Evolutionary conservation across 2,888 invertebrate species (phyloP).

Genomic region (Pimpla rufipes): DNA sequence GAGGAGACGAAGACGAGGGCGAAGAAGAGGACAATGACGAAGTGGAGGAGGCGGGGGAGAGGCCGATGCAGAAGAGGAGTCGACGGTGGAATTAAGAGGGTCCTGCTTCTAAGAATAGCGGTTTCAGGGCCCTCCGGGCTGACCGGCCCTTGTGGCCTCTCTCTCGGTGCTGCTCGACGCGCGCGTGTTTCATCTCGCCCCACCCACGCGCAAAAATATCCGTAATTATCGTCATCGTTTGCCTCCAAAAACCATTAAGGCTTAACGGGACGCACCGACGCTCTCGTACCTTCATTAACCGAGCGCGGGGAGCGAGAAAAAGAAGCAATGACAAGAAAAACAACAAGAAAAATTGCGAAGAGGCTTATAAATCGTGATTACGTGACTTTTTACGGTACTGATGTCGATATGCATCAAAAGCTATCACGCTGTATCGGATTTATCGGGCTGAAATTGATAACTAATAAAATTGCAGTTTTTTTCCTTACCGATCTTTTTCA

Average conservation of each 20-base stretch:
- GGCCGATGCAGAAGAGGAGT: slow-evolving; percentile 46
- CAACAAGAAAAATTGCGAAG: background rate
- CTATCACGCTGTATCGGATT: background rate
- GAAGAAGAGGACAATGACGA: slow-evolving; percentile 33
- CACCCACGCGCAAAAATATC: slow-evolving; percentile 70
- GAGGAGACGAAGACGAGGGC: slow-evolving; percentile 27
- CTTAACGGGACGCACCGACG: slow-evolving; percentile 56
- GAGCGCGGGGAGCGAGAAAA: background rate
- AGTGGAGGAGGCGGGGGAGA: slow-evolving; percentile 54
- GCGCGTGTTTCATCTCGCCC: slow-evolving; percentile 16
- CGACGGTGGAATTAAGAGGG: slow-evolving; percentile 40
- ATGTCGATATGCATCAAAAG: background rate
- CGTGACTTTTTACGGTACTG: slow-evolving; percentile 6
- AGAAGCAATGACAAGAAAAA: background rate
- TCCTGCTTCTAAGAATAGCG: slow-evolving; percentile 80
- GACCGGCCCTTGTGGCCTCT: slow-evolving; percentile 74
- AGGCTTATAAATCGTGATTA: slow-evolving; percentile 7
- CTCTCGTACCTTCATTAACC: slow-evolving; percentile 32
- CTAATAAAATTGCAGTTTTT: too few species aligned
- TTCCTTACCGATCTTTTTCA: too few species aligned
- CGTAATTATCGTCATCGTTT: slow-evolving; percentile 66
- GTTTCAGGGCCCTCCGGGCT: slow-evolving; percentile 76
- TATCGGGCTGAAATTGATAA: background rate
- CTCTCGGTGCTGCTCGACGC: slow-evolving; percentile 62
- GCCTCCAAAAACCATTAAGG: slow-evolving; percentile 64